Conservation (phyloP, 2,888 invertebrate species). For the Dasypogon diadema region DNA sequence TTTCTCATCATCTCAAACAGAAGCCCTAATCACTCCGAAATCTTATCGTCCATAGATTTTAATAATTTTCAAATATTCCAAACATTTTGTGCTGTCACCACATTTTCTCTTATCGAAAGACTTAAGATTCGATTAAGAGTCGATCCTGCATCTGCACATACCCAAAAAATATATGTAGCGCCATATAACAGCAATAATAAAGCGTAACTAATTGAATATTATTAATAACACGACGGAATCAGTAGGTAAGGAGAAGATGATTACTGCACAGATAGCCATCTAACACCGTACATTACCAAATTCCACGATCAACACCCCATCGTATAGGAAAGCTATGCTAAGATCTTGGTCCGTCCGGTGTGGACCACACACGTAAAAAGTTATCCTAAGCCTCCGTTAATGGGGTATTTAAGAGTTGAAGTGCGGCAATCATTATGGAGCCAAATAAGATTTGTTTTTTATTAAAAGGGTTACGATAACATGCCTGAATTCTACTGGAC, state of each 20-base stretch:
- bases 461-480: slow-evolving; percentile 17
- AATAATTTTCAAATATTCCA: no score
- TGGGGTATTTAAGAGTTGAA: slow-evolving; percentile 37
- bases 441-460: slow-evolving; percentile 21
- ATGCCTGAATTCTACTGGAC: slow-evolving; percentile 16
- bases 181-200: slow-evolving; percentile 18
- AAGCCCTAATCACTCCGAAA: no score
- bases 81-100: no score
- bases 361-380: slow-evolving; percentile 43
- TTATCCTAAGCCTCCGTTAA: slow-evolving; percentile 34
- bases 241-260: slow-evolving; percentile 14
- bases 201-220: slow-evolving; percentile 49
- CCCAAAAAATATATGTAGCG: slow-evolving; percentile 3
- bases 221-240: slow-evolving; percentile 37
- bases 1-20: no score
- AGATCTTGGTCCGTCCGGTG: slow-evolving; percentile 17
- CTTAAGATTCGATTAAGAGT: no score
- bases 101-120: no score
- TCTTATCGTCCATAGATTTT: no score
- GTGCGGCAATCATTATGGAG: slow-evolving; percentile 31
- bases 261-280: slow-evolving; percentile 25
- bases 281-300: slow-evolving; percentile 36
- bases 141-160: no score
- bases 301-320: slow-evolving; percentile 30
- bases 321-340: not conserved